phyloP scores from a whole-genome alignment of 2,888 invertebrate species.

The Drosophila lutescens region DNA sequence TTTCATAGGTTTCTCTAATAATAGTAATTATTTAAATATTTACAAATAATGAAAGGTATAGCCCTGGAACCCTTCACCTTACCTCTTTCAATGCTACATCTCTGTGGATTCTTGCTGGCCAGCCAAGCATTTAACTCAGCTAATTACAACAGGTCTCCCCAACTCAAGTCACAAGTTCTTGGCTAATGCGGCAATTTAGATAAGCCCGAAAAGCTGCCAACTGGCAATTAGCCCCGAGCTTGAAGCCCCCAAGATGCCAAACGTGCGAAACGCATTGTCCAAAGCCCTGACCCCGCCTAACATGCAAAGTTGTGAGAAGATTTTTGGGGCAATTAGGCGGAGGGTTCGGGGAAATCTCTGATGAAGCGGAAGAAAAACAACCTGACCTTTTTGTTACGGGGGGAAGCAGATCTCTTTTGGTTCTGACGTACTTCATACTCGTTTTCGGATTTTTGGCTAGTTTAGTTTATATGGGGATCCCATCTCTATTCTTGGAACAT shows the following conservation, averaged over 20 bases:
- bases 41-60: conserved; percentile 1
- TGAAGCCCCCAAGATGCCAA: conserved; percentile 21
- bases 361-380: conserved; percentile 37
- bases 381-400: conserved; percentile 18
- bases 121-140: conserved; percentile 75
- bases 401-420: conserved; percentile 12
- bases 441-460: conserved; percentile 10
- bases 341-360: conserved; percentile 9
- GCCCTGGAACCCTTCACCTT: conserved; percentile 14
- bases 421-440: not conserved
- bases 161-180: conserved; percentile 70
- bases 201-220: conserved; percentile 71
- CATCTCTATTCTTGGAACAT: conserved; percentile 41
- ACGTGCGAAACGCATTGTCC: conserved; percentile 69
- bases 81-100: conserved; percentile 31
- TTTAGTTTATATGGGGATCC: conserved; percentile 30
- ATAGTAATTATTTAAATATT: not conserved
- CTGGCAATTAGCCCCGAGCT: conserved; percentile 67
- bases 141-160: conserved; percentile 62
- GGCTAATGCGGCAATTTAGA: conserved; percentile 79
- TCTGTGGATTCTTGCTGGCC: conserved; percentile 50
- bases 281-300: conserved; percentile 78
- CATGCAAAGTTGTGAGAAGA: conserved; percentile 54
- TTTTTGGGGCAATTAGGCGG: conserved; percentile 52
- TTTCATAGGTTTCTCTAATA: too few species aligned